A percentile compares a stretch with the other conserved stretches of the same genome.
These are phyloP conservation scores for Diachasma alloeum DNA, from an alignment of 1,140 invertebrate species.

Conservation along the genomic window DNA sequence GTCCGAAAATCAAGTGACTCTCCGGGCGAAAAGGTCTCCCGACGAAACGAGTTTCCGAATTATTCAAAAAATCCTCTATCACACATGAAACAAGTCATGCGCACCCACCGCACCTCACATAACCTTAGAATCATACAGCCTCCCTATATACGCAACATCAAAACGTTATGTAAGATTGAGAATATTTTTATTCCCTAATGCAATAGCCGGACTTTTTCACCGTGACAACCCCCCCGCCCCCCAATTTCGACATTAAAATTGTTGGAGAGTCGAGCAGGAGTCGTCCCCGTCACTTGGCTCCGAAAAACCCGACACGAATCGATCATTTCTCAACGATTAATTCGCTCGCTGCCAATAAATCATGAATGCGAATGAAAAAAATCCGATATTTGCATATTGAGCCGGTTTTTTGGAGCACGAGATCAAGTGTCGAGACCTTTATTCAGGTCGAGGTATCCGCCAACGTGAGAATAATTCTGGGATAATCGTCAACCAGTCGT, in stretches of 20 bases:
- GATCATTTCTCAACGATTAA: too few relatives aligned
- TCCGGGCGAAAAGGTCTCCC: too few relatives aligned
- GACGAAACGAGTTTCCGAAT: too few relatives aligned
- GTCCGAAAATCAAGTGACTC: too few relatives aligned
- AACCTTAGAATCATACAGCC: conserved; percentile 20
- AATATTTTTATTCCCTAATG: conserved; percentile 10
- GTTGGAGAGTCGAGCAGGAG: not conserved
- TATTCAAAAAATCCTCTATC: not conserved
- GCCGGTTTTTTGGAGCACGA: too few relatives aligned
- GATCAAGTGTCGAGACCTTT: not conserved
- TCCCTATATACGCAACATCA: not conserved
- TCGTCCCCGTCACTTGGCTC: too few relatives aligned
- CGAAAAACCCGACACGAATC: too few relatives aligned
- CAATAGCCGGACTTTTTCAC: not conserved
- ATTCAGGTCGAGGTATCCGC: not conserved
- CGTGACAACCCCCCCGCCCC: not conserved
- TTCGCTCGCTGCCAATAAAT: too few relatives aligned
- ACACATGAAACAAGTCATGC: conserved; percentile 9
- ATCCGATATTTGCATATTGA: too few relatives aligned
- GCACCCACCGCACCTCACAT: conserved; percentile 11
- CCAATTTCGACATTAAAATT: not conserved
- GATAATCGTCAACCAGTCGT: not conserved
- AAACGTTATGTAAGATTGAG: conserved; percentile 27
- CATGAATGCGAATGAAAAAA: too few relatives aligned
- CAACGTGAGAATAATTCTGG: not conserved